phyloP scores from a whole-genome alignment of 1,140 invertebrate genomes.

The Philopotamus ludificatus region DNA sequence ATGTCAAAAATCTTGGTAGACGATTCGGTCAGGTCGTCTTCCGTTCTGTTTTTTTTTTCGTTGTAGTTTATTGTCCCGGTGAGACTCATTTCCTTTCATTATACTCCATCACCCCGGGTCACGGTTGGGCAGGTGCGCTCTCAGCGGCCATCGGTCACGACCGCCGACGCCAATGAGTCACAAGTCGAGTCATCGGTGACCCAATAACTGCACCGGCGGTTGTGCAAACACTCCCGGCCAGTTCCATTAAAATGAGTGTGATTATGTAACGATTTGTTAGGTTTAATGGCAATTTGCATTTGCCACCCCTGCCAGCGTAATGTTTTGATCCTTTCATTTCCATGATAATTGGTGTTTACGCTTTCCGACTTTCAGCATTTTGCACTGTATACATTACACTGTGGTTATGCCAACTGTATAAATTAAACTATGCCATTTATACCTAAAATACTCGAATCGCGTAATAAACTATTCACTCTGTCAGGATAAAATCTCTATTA shows the following conservation, averaged over 20 bases:
- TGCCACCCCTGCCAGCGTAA: neutral
- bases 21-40: neutral
- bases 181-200: constrained; percentile 1
- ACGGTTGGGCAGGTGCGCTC: constrained; percentile 9
- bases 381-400: no score
- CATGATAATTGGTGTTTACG: neutral
- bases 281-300: neutral
- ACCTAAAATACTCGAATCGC: no score
- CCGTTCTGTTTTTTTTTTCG: no score
- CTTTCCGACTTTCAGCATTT: neutral
- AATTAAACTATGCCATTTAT: no score
- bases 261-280: neutral
- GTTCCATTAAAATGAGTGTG: no score
- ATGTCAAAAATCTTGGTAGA: neutral
- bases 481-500: no score
- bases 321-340: neutral
- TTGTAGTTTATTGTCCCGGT: no score
- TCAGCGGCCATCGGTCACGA: neutral
- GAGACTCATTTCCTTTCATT: constrained; percentile 19
- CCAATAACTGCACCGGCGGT: no score
- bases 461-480: no score
- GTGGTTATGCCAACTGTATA: no score
- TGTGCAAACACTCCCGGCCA: no score
- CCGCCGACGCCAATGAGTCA: neutral
- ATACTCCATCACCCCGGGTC: constrained; percentile 3